Conservation (phyloP, 2,113 vertebrate species). For the Casuarius casuarius region DNA sequence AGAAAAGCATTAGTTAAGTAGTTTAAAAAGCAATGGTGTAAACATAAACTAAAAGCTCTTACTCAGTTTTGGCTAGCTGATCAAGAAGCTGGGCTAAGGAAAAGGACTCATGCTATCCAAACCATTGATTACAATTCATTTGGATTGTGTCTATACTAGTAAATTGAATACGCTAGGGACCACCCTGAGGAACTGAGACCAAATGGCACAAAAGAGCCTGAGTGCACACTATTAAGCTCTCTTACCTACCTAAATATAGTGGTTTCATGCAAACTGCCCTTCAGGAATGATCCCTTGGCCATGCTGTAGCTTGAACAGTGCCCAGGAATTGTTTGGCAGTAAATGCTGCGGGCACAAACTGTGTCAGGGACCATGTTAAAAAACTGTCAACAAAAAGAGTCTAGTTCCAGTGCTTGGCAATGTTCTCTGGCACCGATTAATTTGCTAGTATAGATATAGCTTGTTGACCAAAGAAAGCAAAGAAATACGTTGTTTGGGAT, state of each 20-base stretch:
- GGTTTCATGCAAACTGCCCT: neutral
- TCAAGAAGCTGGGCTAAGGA: neutral
- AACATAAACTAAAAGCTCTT: neutral
- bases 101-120: neutral
- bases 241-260: neutral
- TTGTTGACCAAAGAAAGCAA: neutral
- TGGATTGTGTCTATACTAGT: neutral
- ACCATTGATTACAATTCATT: neutral
- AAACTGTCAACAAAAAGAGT: neutral
- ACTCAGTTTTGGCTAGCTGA: neutral
- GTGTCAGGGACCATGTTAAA: neutral
- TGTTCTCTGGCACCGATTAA: neutral
- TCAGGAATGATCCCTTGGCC: neutral
- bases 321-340: neutral
- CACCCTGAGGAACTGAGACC: neutral
- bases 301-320: neutral
- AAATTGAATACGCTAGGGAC: neutral
- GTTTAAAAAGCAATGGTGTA: neutral
- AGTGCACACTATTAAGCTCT: fast-evolving
- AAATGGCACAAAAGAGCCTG: neutral
- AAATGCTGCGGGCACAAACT: neutral
- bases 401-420: neutral
- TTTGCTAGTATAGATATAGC: neutral
- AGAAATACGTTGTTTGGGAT: neutral
- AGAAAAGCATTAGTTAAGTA: neutral